Percentiles rank a stretch among this genome's conserved stretches.
phyloP scores from a whole-genome alignment of 2,113 vertebrate genomes.

The Meleagris gallopavo region DNA sequence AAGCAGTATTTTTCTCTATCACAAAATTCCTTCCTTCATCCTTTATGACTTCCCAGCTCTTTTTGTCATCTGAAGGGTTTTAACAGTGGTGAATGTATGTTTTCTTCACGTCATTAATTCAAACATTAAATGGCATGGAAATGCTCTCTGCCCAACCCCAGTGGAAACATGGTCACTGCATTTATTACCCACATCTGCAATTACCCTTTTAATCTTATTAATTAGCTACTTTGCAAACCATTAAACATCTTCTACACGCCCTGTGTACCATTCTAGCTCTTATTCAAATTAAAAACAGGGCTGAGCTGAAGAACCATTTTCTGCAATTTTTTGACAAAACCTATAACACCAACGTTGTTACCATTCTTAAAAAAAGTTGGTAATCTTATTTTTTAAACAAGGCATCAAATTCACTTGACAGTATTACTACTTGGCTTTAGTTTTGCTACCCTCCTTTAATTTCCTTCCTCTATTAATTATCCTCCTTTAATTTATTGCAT shows the following conservation, averaged over 20 bases:
- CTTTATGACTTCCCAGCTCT: neutral
- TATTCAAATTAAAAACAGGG: neutral
- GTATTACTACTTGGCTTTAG: neutral
- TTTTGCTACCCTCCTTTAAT: slow-evolving; percentile 53
- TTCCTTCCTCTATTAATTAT: slow-evolving; percentile 71
- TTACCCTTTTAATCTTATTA: slow-evolving; percentile 2
- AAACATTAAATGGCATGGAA: slow-evolving; percentile 14
- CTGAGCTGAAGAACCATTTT: neutral
- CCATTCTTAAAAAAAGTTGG: neutral
- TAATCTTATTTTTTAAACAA: neutral
- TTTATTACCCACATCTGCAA: slow-evolving; percentile 20
- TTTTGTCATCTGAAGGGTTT: slow-evolving; percentile 28
- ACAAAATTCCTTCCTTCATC: neutral
- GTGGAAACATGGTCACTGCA: neutral
- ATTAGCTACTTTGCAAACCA: neutral
- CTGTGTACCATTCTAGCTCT: neutral
- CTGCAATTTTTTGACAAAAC: neutral
- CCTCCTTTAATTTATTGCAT: slow-evolving; percentile 53
- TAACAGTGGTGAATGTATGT: neutral
- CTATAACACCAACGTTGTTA: neutral
- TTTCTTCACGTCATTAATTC: slow-evolving; percentile 28
- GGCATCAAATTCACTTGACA: slow-evolving; percentile 3
- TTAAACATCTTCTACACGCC: neutral
- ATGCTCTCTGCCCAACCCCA: neutral
- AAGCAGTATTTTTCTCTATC: neutral